phyloP scores from a whole-genome alignment of 1,140 invertebrate genomes.

The Nasonia giraulti region DNA sequence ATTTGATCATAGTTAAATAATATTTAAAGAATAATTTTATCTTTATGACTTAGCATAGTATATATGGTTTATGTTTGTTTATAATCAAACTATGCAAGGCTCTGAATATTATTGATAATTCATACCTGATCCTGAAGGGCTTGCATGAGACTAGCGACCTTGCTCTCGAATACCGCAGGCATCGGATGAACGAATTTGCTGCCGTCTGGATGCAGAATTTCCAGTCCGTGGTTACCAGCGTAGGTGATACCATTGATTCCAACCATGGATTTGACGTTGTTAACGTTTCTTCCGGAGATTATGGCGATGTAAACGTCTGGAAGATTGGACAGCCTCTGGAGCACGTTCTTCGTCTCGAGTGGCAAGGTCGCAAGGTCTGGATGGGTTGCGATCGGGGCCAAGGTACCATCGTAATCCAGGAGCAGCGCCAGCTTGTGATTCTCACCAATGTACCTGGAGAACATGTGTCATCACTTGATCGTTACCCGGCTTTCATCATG shows the following conservation, averaged over 20 bases:
- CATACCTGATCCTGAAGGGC: conserved; percentile 86
- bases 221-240: conserved; percentile 91
- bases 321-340: conserved; percentile 89
- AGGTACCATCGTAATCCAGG: conserved; percentile 92
- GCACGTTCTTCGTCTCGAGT: conserved; percentile 87
- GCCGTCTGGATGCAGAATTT: conserved; percentile 92
- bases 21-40: too few relatives aligned
- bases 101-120: not conserved
- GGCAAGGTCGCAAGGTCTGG: conserved; percentile 91
- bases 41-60: too few relatives aligned
- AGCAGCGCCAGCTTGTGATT: conserved; percentile 89
- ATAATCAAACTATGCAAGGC: too few relatives aligned
- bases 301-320: conserved; percentile 92
- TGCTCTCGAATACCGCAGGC: conserved; percentile 88
- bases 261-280: conserved; percentile 93
- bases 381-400: conserved; percentile 91
- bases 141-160: conserved; percentile 85
- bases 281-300: conserved; percentile 89
- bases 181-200: conserved; percentile 93
- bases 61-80: too few relatives aligned
- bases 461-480: conserved; percentile 69
- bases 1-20: too few relatives aligned
- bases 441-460: conserved; percentile 86
- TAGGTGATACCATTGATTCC: conserved; percentile 93
- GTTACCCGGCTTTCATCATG: conserved; percentile 71